Conservation (phyloP, 37 sponge, comb jelly and placozoan species). For the Aplysina aerophoba region DNA sequence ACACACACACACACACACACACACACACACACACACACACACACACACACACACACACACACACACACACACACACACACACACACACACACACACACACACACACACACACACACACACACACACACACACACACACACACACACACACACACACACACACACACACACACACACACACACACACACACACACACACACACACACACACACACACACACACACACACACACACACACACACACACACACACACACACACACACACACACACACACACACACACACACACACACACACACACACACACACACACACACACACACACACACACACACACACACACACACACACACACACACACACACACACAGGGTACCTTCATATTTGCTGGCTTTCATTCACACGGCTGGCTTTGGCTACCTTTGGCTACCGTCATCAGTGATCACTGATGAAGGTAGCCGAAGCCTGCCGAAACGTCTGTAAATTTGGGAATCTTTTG, state of each 20-base stretch:
- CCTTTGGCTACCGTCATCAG: no score
- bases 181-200: constrained; percentile 17
- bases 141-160: constrained; percentile 20
- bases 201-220: constrained; percentile 11
- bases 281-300: constrained; percentile 30
- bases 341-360: not conserved
- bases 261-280: constrained; percentile 27
- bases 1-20: constrained; percentile 23
- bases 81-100: constrained; percentile 23
- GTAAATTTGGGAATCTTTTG: no score
- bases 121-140: constrained; percentile 21
- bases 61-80: constrained; percentile 35
- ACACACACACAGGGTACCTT: not conserved
- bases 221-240: not conserved
- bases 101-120: constrained; percentile 28
- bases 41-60: constrained; percentile 23
- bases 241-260: not conserved
- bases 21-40: constrained; percentile 15
- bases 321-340: constrained; percentile 34
- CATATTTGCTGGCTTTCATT: no score
- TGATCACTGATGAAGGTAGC: no score
- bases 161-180: constrained; percentile 8
- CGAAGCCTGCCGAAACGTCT: no score
- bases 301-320: constrained; percentile 26
- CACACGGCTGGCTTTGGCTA: no score